phyloP scores from a whole-genome alignment of 1,140 invertebrate genomes.

The Gryllus bimaculatus region DNA sequence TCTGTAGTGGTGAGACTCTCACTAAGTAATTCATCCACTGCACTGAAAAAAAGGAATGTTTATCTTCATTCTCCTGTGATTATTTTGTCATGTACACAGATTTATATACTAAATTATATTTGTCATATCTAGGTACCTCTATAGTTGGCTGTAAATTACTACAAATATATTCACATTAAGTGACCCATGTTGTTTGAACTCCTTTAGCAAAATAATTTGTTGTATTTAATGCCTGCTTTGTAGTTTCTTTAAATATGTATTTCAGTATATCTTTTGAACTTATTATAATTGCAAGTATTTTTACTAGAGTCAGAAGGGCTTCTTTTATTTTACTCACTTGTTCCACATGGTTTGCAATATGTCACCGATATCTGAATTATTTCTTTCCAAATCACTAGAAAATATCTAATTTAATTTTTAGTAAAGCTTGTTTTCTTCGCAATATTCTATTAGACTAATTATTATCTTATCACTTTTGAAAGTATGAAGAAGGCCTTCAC shows the following conservation, averaged over 20 bases:
- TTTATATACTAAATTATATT: background rate
- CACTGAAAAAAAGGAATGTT: background rate
- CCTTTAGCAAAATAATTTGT: background rate
- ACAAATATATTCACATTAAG: background rate
- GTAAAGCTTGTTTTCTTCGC: background rate
- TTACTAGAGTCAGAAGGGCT: background rate
- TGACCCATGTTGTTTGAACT: background rate
- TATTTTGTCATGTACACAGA: background rate
- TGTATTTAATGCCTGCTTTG: slow-evolving; percentile 2
- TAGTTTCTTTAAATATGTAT: background rate
- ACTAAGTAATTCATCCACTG: background rate
- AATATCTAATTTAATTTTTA: background rate
- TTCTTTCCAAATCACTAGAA: background rate
- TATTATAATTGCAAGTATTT: background rate
- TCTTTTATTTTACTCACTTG: background rate
- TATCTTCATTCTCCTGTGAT: background rate
- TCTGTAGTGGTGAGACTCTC: background rate
- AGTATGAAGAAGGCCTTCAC: background rate
- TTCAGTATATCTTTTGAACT: background rate
- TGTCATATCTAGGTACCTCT: background rate
- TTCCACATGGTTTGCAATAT: background rate
- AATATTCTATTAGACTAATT: background rate
- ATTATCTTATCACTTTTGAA: background rate
- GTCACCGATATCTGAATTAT: background rate
- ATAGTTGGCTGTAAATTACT: slow-evolving; percentile 5